Evolutionary conservation across 2,888 invertebrate species (phyloP), one percentile per base, ranked within the genome.

Genomic region (Acleris cristana): DNA sequence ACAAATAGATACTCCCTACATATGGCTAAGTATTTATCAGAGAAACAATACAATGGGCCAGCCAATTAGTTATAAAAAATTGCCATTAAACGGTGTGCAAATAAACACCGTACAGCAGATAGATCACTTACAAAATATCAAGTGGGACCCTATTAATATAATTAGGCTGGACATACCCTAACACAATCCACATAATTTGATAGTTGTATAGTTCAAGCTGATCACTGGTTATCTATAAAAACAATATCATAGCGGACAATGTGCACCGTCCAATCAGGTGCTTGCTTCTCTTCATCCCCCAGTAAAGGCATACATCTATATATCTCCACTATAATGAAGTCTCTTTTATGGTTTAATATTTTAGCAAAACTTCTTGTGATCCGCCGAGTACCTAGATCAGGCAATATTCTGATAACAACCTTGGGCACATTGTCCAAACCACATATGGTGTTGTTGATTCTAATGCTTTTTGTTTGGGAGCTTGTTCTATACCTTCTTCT

Each of bases 251-350:
- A 90, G 56, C 78, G 82, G 3, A 84, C 87, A 72, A 89, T 81
- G 76, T 91, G 90, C 3, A 86, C 77, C 10, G 86, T 82, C 91
- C 90, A 91, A 66, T 84, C 76, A 0, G 89, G 89, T 10, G 83
- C 81, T 64, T 75, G 79, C 4, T 82, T 76, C 19, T 78, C 75
- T 68, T 91, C 91, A 74, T 85, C 82, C 0, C 91, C 91, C 44
- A 91, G 69, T 1, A 91, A 73, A 0, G 91, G 91, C 90, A 91
- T 91, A 74, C 90, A 89, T 69, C 87, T 78, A 71, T 91, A 91
- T 1, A 77, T 72, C 71, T 91, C 91, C 21, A 87, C 71, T 16
- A 91, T 77, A 3, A 82, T 78, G 64, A 89, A 83, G 7, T 85
- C 71, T 34, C 74, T 74, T 10, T 80, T 65, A 14, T 71, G 56